A percentile compares a stretch with the other conserved stretches of the same genome.
Evolutionary conservation across 2,113 vertebrate species (phyloP).

Genomic region (Gopherus evgoodei): DNA sequence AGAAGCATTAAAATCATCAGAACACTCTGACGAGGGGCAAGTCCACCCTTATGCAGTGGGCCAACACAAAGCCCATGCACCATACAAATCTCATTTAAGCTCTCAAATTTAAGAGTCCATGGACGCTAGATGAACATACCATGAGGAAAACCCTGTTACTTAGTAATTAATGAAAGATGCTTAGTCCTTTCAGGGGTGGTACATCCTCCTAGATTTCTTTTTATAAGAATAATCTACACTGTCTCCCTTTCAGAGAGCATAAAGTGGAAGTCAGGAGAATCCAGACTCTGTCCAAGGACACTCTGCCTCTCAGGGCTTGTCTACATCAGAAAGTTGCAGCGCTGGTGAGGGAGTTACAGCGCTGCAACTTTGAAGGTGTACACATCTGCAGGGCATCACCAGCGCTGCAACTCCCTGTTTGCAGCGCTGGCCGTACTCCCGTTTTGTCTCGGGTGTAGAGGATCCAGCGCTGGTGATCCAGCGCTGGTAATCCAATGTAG

Average conservation of each 20-base stretch:
- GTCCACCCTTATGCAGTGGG: neutral
- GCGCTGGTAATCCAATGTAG: no score
- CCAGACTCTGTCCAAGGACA: neutral
- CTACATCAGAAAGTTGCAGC: no score
- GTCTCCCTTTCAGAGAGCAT: neutral
- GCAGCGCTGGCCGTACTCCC: no score
- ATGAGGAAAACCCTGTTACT: neutral
- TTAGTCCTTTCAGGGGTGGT: neutral
- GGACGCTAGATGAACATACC: neutral
- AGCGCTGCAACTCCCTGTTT: no score
- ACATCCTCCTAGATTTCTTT: neutral
- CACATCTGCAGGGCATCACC: no score
- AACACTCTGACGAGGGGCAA: neutral
- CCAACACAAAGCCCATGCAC: neutral
- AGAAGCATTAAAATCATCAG: neutral
- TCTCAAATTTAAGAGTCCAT: neutral
- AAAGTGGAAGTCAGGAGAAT: neutral
- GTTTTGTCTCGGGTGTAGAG: no score
- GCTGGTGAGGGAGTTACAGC: no score
- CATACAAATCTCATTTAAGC: neutral
- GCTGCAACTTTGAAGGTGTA: no score
- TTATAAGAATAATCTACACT: no score
- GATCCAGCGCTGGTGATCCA: no score
- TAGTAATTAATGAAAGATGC: neutral
- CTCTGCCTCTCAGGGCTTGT: neutral